Conservation (phyloP, 2,113 vertebrate species). For the Lates calcarifer region DNA sequence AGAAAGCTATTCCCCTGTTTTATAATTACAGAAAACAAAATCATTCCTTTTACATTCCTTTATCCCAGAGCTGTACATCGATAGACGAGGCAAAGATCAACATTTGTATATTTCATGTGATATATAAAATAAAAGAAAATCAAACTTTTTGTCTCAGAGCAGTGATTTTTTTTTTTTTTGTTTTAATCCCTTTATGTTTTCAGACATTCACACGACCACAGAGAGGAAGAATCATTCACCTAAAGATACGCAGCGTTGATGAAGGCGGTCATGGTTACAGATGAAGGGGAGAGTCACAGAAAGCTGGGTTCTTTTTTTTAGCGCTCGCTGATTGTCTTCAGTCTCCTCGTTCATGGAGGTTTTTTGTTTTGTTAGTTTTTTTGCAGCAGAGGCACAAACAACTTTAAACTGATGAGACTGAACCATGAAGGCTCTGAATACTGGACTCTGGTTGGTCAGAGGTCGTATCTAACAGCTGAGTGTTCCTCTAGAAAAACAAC, state of each 20-base stretch:
- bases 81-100: constrained; percentile 47
- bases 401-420: not conserved
- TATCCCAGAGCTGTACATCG: constrained; percentile 70
- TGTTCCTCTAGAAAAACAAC: no score
- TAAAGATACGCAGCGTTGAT: not conserved
- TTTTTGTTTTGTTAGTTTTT: not conserved
- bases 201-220: constrained; percentile 28
- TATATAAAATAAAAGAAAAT: constrained; percentile 57
- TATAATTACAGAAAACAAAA: constrained; percentile 53
- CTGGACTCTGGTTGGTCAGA: no score
- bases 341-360: not conserved
- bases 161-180: no score
- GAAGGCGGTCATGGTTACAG: not conserved
- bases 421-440: not conserved
- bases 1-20: constrained; percentile 49
- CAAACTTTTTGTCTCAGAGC: not conserved
- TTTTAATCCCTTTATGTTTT: constrained; percentile 48
- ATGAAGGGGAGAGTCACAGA: not conserved
- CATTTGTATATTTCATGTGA: constrained; percentile 43
- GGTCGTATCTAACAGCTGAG: no score
- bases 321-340: constrained; percentile 34
- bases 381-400: constrained; percentile 1
- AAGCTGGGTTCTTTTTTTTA: not conserved
- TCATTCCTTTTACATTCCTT: constrained; percentile 67
- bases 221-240: constrained; percentile 8